phyloP scores from a whole-genome alignment of 2,888 invertebrate genomes.

The Eilema depressum region DNA sequence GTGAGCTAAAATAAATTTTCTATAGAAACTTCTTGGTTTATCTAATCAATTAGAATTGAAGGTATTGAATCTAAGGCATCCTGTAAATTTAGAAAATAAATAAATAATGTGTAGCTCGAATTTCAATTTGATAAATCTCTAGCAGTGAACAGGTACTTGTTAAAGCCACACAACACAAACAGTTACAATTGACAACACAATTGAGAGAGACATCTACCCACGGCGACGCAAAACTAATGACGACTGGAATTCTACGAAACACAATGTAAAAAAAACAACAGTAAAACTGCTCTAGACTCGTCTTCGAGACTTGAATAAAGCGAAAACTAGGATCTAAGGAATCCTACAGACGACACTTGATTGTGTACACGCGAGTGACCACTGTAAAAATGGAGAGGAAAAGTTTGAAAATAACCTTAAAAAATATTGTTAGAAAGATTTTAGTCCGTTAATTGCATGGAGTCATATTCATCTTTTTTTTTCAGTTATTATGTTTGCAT shows the following conservation, averaged over 20 bases:
- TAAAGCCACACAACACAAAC: slow-evolving; percentile 41
- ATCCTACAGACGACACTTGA: slow-evolving; percentile 61
- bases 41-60: not conserved
- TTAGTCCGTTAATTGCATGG: slow-evolving; percentile 13
- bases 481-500: slow-evolving; percentile 3
- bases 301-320: slow-evolving; percentile 57
- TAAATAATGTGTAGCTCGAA: slow-evolving; percentile 2
- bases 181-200: slow-evolving; percentile 46
- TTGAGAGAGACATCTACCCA: slow-evolving; percentile 52
- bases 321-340: slow-evolving; percentile 57
- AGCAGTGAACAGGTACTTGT: slow-evolving; percentile 40
- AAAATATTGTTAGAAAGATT: slow-evolving; percentile 20
- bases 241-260: slow-evolving; percentile 52
- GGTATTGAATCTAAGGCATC: not conserved
- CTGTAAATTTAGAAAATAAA: not conserved
- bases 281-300: slow-evolving; percentile 50
- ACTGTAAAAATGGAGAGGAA: slow-evolving; percentile 45
- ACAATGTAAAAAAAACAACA: slow-evolving; percentile 49
- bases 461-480: not conserved
- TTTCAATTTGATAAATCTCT: slow-evolving; percentile 24
- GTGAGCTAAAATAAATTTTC: too few relatives aligned
- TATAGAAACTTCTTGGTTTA: not conserved
- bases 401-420: slow-evolving; percentile 35
- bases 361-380: slow-evolving; percentile 61
- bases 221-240: slow-evolving; percentile 52